phyloP scores from a whole-genome alignment of 2,888 invertebrate species.

The Syrista parreyssii region DNA sequence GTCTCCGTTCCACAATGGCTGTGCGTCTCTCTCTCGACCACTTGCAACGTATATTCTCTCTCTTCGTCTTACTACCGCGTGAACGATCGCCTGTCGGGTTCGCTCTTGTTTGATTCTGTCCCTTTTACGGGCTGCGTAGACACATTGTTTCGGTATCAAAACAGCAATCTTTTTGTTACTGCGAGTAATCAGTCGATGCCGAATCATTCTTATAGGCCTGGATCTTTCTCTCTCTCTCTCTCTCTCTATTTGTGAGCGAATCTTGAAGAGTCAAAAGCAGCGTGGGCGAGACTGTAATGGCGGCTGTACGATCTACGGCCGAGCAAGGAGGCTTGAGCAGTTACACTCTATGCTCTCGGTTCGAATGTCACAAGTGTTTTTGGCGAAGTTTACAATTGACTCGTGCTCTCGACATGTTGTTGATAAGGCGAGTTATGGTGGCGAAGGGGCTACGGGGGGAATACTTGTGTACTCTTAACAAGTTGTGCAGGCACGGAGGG shows the following conservation, averaged over 20 bases:
- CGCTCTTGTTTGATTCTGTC: not conserved
- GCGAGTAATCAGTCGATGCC: not conserved
- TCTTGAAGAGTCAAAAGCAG: not conserved
- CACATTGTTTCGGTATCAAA: not conserved
- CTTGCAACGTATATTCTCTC: not conserved
- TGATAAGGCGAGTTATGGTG: not conserved
- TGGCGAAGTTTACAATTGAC: not conserved
- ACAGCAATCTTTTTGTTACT: not conserved
- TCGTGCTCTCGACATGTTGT: not conserved
- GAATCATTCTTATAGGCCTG: not conserved
- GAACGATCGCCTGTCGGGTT: not conserved
- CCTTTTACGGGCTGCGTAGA: not conserved
- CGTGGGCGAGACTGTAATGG: not conserved
- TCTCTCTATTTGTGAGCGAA: not conserved
- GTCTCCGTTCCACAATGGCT: not conserved
- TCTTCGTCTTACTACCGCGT: not conserved
- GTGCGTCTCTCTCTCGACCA: not conserved
- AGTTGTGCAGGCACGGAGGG: not conserved
- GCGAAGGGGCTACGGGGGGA: not conserved
- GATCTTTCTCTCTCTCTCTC: not conserved
- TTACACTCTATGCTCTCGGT: not conserved
- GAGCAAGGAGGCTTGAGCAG: not conserved
- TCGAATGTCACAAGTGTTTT: not conserved
- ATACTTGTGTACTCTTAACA: not conserved
- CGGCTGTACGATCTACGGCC: not conserved